Evolutionary conservation across 2,113 vertebrate species (phyloP).

Genomic region (Bombycilla garrulus): DNA sequence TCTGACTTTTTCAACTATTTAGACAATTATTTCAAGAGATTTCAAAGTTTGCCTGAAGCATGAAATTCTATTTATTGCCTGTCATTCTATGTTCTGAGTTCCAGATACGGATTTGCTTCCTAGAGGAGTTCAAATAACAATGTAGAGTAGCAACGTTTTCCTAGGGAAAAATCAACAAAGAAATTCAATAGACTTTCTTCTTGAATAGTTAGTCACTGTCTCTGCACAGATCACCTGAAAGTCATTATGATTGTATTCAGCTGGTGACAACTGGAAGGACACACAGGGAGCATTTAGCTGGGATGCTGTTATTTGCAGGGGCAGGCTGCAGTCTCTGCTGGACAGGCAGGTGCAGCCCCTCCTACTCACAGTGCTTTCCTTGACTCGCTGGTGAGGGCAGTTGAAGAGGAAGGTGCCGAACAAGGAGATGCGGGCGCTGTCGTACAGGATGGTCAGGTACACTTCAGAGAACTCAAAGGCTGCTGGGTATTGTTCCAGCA

Average conservation of each 20-base stretch:
- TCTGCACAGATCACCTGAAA: not conserved
- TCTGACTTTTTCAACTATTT: not conserved
- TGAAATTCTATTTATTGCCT: not conserved
- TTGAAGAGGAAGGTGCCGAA: slow-evolving; percentile 98
- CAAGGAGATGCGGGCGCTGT: slow-evolving; percentile 89
- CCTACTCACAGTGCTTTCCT: slow-evolving; percentile 85
- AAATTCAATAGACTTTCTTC: not conserved
- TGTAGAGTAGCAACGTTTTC: not conserved
- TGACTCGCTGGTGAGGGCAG: slow-evolving; percentile 85
- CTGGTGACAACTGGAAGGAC: not conserved
- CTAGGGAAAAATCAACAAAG: not conserved
- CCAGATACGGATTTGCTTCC: not conserved
- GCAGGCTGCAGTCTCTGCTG: not conserved
- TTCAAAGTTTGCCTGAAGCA: not conserved
- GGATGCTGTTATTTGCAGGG: not conserved
- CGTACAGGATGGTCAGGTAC: slow-evolving; percentile 88
- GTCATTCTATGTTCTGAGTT: not conserved
- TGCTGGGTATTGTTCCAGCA: slow-evolving; percentile 90
- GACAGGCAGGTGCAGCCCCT: not conserved
- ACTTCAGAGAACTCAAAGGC: slow-evolving; percentile 95
- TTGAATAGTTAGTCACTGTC: not conserved
- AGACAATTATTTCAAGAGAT: not conserved
- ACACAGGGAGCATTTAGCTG: not conserved
- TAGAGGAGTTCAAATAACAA: not conserved
- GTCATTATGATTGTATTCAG: not conserved